Percentiles rank a stretch among this genome's conserved stretches.
phyloP scores from a whole-genome alignment of 2,888 invertebrate species.

The Stegophylla sp. region DNA sequence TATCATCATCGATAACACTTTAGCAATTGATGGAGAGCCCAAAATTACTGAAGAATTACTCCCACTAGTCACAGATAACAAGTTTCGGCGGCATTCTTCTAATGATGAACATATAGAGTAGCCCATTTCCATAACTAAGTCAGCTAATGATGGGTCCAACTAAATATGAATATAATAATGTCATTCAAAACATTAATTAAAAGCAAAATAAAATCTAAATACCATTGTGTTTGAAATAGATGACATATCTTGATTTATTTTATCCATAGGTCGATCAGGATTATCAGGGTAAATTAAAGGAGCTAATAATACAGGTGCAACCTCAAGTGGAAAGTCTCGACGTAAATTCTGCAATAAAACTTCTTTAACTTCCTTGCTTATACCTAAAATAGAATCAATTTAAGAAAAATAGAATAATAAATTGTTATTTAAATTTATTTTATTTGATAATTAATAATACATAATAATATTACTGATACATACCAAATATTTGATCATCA shows the following conservation, averaged over 20 bases:
- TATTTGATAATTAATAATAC: not conserved
- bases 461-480: not conserved
- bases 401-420: not conserved
- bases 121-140: conserved; percentile 90
- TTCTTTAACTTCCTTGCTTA: conserved; percentile 77
- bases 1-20: conserved; percentile 85
- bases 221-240: conserved; percentile 67
- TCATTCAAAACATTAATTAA: not conserved
- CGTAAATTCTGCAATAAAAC: conserved; percentile 82
- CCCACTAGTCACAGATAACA: conserved; percentile 76
- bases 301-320: conserved; percentile 87
- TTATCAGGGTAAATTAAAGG: conserved; percentile 82
- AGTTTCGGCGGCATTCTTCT: conserved; percentile 86
- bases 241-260: conserved; percentile 65
- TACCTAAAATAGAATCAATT: conserved; percentile 66
- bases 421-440: not conserved
- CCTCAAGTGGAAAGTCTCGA: conserved; percentile 86
- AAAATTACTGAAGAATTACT: conserved; percentile 34
- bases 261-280: conserved; percentile 66
- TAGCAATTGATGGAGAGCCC: conserved; percentile 77
- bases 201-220: conserved; percentile 52
- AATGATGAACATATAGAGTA: conserved; percentile 85
- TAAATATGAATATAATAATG: conserved; percentile 55
- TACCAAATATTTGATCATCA: conserved; percentile 52
- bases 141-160: conserved; percentile 81